phyloP scores from a whole-genome alignment of 35 echinoderm and acorn worm species.

The Holothuria glaberrima region DNA sequence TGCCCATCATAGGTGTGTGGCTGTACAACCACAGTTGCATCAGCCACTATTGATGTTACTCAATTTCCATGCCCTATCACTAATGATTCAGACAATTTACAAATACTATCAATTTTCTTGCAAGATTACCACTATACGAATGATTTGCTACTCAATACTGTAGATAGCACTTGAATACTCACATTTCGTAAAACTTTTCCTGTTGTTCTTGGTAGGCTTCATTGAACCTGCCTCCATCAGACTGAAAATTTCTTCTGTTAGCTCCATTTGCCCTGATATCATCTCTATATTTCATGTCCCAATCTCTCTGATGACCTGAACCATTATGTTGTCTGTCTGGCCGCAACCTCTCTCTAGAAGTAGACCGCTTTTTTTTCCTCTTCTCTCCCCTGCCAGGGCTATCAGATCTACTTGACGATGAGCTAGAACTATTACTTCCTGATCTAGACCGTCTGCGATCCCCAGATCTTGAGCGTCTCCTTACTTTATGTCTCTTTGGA shows the following conservation, averaged over 20 bases:
- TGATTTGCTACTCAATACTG: too few relatives aligned
- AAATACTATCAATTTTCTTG: too few relatives aligned
- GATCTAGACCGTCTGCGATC: slow-evolving; percentile 2
- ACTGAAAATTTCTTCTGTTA: neutral
- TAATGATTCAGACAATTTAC: too few relatives aligned
- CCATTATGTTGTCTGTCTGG: slow-evolving; percentile 15
- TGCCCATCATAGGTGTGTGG: too few relatives aligned
- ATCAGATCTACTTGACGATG: neutral
- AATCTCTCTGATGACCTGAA: slow-evolving; percentile 28
- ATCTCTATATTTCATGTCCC: slow-evolving; percentile 58
- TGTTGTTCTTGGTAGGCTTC: slow-evolving; percentile 39
- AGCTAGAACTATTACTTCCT: neutral
- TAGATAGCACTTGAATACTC: neutral
- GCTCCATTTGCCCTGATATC: slow-evolving; percentile 54
- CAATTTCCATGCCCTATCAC: too few relatives aligned
- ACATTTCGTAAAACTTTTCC: slow-evolving; percentile 54
- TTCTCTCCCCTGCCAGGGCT: neutral
- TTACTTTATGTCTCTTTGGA: slow-evolving; percentile 6
- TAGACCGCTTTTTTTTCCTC: neutral
- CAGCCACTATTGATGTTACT: too few relatives aligned
- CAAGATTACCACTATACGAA: too few relatives aligned
- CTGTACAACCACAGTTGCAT: too few relatives aligned
- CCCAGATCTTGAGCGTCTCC: slow-evolving; percentile 34
- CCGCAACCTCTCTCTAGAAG: neutral
- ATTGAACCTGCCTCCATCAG: slow-evolving; percentile 9